A percentile compares a stretch with the other conserved stretches of the same genome.
These are phyloP conservation scores for Solen grandis DNA, from an alignment of 1,140 invertebrate genomes.

Conservation along the genomic window DNA sequence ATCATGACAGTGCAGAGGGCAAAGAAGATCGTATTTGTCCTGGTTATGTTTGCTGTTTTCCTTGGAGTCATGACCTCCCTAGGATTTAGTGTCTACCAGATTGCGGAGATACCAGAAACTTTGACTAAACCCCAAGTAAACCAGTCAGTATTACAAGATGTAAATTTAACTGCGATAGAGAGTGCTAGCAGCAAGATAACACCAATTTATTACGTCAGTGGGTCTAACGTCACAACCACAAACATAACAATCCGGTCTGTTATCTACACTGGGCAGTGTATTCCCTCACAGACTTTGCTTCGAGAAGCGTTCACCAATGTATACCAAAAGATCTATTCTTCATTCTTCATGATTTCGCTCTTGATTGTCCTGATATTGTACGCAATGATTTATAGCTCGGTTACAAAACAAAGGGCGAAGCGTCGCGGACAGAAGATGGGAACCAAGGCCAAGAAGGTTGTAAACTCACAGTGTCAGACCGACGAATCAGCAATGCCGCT, in stretches of 20 bases:
- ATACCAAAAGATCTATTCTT: constrained; percentile 73
- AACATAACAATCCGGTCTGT: not conserved
- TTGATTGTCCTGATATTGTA: constrained; percentile 72
- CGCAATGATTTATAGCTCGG: constrained; percentile 71
- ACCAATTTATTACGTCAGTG: not conserved
- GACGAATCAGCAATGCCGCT: constrained; percentile 47
- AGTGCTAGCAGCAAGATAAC: not conserved
- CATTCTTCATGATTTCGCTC: constrained; percentile 70
- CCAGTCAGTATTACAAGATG: not conserved
- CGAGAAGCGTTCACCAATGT: constrained; percentile 64
- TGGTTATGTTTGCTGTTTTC: constrained; percentile 68
- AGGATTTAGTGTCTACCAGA: constrained; percentile 67
- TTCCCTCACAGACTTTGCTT: constrained; percentile 58
- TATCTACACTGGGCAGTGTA: constrained; percentile 64
- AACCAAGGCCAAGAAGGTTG: constrained; percentile 22
- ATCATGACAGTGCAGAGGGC: constrained; percentile 74
- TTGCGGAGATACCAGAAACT: not conserved
- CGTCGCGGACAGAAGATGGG: constrained; percentile 57
- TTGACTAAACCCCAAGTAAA: too few species aligned
- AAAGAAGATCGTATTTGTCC: constrained; percentile 70
- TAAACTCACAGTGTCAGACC: constrained; percentile 52
- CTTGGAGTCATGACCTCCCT: constrained; percentile 73
- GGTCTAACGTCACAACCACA: not conserved
- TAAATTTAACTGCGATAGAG: not conserved
- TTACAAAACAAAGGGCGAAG: constrained; percentile 64